These are phyloP conservation scores for Pao palembangensis DNA, from an alignment of 2,113 vertebrate species.

Conservation along the genomic window DNA sequence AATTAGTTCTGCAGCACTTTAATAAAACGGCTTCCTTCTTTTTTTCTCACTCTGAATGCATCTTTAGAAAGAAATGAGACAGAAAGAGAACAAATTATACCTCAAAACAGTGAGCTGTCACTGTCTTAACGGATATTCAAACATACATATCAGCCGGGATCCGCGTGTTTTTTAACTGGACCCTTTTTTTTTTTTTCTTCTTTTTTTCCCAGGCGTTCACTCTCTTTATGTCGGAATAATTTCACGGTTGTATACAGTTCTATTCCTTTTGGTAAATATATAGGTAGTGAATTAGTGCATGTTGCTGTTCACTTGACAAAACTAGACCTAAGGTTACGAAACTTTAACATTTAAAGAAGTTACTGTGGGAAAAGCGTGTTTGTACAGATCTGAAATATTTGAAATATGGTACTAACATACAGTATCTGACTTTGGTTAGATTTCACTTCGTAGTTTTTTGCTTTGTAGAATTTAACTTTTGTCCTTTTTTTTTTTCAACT, in stretches of 20 bases:
- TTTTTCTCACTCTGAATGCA: slow-evolving; percentile 36
- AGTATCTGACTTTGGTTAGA: slow-evolving; percentile 54
- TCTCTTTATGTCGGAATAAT: slow-evolving; percentile 40
- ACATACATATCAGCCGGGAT: slow-evolving; percentile 65
- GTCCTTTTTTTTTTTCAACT: slow-evolving; percentile 28
- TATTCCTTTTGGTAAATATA: slow-evolving; percentile 58
- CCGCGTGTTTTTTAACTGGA: slow-evolving; percentile 38
- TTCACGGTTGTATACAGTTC: slow-evolving; percentile 39
- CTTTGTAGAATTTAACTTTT: slow-evolving; percentile 39
- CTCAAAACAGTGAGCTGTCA: slow-evolving; percentile 68
- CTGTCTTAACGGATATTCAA: slow-evolving; percentile 58
- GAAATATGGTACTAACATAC: slow-evolving; percentile 61
- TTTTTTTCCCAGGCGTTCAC: slow-evolving; percentile 35
- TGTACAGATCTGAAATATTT: slow-evolving; percentile 53
- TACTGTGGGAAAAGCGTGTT: slow-evolving; percentile 50
- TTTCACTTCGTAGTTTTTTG: slow-evolving; percentile 44
- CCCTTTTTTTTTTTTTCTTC: slow-evolving; percentile 21
- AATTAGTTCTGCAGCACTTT: slow-evolving; percentile 56
- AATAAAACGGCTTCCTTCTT: slow-evolving; percentile 41
- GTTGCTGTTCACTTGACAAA: slow-evolving; percentile 32
- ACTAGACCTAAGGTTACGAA: slow-evolving; percentile 46
- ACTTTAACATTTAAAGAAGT: slow-evolving; percentile 8
- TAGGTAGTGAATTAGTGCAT: slow-evolving; percentile 33
- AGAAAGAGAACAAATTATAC: slow-evolving; percentile 62
- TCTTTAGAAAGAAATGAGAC: slow-evolving; percentile 43